Conservation (phyloP, 2,888 invertebrate species). For the Dascillus cervinus region DNA sequence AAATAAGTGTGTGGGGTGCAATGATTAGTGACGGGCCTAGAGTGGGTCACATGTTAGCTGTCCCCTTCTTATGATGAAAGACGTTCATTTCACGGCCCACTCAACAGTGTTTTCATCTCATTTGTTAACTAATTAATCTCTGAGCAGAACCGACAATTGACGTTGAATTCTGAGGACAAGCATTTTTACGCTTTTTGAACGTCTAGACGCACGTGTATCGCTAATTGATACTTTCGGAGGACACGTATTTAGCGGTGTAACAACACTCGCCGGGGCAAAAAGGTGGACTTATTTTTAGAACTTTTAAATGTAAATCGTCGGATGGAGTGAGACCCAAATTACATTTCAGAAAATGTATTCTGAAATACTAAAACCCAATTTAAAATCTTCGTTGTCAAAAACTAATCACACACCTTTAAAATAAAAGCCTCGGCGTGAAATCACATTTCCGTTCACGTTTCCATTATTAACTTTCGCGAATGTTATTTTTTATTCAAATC, state of each 20-base stretch:
- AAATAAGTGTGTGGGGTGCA: too few relatives aligned
- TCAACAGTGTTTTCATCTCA: conserved; percentile 34
- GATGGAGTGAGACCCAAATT: too few relatives aligned
- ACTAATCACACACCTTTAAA: conserved; percentile 41
- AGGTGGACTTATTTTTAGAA: too few relatives aligned
- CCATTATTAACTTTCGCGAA: conserved; percentile 44
- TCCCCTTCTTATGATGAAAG: conserved; percentile 32
- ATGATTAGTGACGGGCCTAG: too few relatives aligned
- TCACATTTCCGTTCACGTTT: conserved; percentile 44
- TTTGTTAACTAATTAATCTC: conserved; percentile 36
- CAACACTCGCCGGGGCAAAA: too few relatives aligned
- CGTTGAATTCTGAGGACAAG: not conserved
- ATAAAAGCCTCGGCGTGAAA: conserved; percentile 37
- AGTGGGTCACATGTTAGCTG: conserved; percentile 29
- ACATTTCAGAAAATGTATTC: conserved; percentile 36
- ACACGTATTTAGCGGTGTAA: too few relatives aligned
- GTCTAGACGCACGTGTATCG: not conserved
- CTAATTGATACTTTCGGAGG: too few relatives aligned
- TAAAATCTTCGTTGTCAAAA: conserved; percentile 40
- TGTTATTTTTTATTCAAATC: conserved; percentile 46
- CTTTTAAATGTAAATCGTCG: too few relatives aligned
- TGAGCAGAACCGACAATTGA: conserved; percentile 7
- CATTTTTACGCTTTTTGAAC: not conserved
- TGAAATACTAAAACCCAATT: conserved; percentile 40
- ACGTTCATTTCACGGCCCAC: conserved; percentile 32